Evolutionary conservation across 2,797 vertebrate species (phyloP), one percentile per base, ranked within the genome.

Genomic region (Muscicapa striata): DNA sequence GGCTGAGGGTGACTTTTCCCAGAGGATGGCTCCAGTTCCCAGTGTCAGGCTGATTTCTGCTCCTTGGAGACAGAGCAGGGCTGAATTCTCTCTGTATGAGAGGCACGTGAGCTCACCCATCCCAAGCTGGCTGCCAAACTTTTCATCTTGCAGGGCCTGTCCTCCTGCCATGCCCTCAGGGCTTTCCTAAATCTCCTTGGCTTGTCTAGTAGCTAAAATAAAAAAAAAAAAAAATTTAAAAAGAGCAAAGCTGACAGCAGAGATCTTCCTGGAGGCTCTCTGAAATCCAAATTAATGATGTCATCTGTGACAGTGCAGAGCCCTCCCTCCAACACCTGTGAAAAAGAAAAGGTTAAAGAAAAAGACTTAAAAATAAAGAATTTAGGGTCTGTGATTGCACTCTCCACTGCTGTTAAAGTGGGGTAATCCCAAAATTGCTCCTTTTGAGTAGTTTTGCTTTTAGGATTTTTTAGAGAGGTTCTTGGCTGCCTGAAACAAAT

Each of bases 171-270:
- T 58, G 77, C 59, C 93, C 55, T 66, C 59, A 0, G 89, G 93
- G 55, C 74, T 84, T 85, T 78, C 86, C 81, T 72, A 38, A 84
- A 72, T 85, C 68, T 90, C 76, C 83, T 88, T 84, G 88, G 45
- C 72, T 88, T 91, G 17, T 57, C 66, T 46, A 30, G 83, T 26
- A 88, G 54, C 17, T 40, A 2, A 23, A 69, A 58, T 32, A 61
- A 7, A 32, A 38, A 52, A 14, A 13, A 8, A 7, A 32, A 38
- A 32, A 29, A 5, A 55, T 10, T 19, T 9, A 19, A 34, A 38
- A 41, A 43, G 34, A n/a, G 19, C 19, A 24, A 61, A 77, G 49
- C 83, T 86, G 87, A 81, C 94, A 87, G 34, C 23, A 32, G 52
- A 57, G 24, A 51, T 69, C 45, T 75, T 75, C 69, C 72, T 57